A percentile compares a stretch with the other conserved stretches of the same genome.
Conservation (phyloP, 2,113 vertebrate genomes). For the Apaloderma vittatum region DNA sequence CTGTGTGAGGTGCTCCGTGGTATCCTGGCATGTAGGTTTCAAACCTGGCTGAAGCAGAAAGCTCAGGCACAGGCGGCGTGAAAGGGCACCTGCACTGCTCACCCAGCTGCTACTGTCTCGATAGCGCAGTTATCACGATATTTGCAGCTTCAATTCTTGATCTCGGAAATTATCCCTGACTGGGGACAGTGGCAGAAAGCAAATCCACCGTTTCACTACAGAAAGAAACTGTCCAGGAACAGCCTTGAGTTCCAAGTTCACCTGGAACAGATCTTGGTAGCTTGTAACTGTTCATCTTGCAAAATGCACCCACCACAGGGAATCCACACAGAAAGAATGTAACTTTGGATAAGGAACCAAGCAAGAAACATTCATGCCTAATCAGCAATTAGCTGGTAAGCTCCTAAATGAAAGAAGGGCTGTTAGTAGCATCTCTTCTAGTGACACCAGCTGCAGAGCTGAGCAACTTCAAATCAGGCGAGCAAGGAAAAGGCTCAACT, state of each 20-base stretch:
- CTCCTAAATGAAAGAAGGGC: background rate
- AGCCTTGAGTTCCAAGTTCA: background rate
- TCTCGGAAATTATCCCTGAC: background rate
- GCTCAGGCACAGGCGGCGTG: fast-evolving
- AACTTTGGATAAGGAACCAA: background rate
- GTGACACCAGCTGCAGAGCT: background rate
- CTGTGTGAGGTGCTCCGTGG: background rate
- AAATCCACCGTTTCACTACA: background rate
- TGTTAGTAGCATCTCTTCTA: background rate
- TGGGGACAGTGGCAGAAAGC: background rate
- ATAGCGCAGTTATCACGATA: background rate
- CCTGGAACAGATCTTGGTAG: background rate
- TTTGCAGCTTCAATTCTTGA: background rate
- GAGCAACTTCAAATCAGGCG: background rate
- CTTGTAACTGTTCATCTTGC: background rate
- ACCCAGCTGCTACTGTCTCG: background rate
- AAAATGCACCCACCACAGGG: background rate
- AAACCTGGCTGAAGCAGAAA: background rate
- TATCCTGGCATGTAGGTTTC: background rate
- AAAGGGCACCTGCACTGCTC: background rate
- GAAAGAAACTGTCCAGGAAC: background rate
- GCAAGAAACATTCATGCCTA: background rate
- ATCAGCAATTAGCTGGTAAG: background rate
- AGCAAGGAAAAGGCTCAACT: background rate
- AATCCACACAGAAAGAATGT: background rate